These are phyloP conservation scores for Macropis europaea DNA, from an alignment of 2,888 invertebrate species.

Conservation along the genomic window DNA sequence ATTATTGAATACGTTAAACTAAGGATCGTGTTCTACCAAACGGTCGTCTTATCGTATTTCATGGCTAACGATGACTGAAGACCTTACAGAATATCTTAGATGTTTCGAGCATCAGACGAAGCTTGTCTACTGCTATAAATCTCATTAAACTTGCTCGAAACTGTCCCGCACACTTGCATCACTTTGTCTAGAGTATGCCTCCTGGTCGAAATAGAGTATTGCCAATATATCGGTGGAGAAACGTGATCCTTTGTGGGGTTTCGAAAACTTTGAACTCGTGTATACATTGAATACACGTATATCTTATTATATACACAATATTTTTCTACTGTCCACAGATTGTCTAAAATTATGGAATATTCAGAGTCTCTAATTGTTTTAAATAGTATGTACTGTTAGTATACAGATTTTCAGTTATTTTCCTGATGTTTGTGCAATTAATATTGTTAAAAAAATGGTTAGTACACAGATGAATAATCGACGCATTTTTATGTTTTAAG, in stretches of 20 bases:
- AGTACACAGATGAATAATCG: no score
- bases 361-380: no score
- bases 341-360: no score
- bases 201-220: neutral
- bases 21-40: neutral
- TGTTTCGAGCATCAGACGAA: neutral
- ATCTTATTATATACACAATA: no score
- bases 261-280: neutral
- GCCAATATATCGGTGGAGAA: neutral
- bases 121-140: slow-evolving; percentile 1
- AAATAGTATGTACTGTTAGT: no score
- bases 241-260: neutral
- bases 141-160: slow-evolving; percentile 25
- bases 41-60: neutral
- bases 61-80: slow-evolving; percentile 1
- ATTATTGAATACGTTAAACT: neutral
- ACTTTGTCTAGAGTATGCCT: neutral
- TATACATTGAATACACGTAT: no score
- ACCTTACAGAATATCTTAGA: neutral
- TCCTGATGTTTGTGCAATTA: no score
- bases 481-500: no score
- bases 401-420: no score
- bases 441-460: no score
- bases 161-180: neutral
- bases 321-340: no score